phyloP scores from a whole-genome alignment of 2,797 vertebrate genomes.

The Mallotus villosus region DNA sequence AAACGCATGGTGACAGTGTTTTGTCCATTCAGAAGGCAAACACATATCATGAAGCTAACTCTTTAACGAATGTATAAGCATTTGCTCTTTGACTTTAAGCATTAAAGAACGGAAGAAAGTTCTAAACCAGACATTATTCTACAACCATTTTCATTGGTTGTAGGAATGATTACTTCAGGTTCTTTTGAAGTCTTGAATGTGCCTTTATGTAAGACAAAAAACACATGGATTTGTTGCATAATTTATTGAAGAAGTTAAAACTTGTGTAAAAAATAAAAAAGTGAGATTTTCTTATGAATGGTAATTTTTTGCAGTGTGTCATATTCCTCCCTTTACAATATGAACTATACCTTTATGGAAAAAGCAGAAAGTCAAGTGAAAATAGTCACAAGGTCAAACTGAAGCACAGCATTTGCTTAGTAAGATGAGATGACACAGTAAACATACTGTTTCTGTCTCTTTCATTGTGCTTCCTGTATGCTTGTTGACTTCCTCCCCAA shows the following conservation, averaged over 20 bases:
- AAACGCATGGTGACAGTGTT: background rate
- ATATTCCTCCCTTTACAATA: conserved; percentile 14
- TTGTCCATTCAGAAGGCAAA: background rate
- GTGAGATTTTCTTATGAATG: conserved; percentile 3
- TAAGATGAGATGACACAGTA: conserved; percentile 30
- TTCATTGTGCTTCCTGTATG: conserved; percentile 45
- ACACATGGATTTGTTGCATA: background rate
- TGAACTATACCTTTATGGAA: conserved; percentile 14
- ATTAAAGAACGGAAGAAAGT: background rate
- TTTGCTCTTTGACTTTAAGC: background rate
- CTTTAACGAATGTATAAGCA: background rate
- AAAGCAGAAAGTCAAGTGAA: background rate
- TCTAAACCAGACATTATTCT: conserved; percentile 2
- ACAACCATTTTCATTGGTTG: background rate
- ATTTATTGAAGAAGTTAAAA: conserved; percentile 36
- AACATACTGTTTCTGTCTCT: conserved; percentile 38
- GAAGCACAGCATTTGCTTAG: conserved; percentile 38
- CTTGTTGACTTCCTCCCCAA: conserved; percentile 50
- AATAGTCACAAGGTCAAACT: conserved; percentile 19
- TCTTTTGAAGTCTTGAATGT: background rate
- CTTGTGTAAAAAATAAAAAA: conserved; percentile 28
- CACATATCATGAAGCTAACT: background rate
- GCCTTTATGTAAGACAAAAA: background rate
- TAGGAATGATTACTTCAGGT: background rate
- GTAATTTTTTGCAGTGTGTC: conserved; percentile 18